Percentiles rank a stretch among this genome's conserved stretches.
phyloP scores from a whole-genome alignment of 2,888 invertebrate genomes.

The Ctena decussata region DNA sequence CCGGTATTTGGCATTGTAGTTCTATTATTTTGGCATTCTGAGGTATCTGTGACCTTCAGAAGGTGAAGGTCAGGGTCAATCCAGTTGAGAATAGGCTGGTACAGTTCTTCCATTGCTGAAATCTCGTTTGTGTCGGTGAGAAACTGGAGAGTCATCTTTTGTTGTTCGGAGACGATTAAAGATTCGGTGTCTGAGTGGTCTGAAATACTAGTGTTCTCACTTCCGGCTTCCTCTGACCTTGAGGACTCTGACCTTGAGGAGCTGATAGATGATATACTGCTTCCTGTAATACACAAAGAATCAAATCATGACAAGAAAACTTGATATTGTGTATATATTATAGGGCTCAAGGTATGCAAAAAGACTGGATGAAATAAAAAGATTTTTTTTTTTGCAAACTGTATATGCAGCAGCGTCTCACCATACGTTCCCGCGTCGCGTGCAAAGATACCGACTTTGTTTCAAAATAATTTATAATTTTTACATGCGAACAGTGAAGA shows the following conservation, averaged over 20 bases:
- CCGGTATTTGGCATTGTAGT: slow-evolving; percentile 51
- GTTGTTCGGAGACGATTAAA: slow-evolving; percentile 71
- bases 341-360: too few species aligned
- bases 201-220: slow-evolving; percentile 71
- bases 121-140: slow-evolving; percentile 75
- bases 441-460: too few species aligned
- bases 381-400: too few species aligned
- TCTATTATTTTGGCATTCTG: slow-evolving; percentile 39
- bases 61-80: slow-evolving; percentile 78
- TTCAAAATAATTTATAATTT: too few species aligned
- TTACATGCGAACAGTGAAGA: too few species aligned
- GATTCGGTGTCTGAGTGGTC: slow-evolving; percentile 74
- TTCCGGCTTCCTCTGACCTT: slow-evolving; percentile 74
- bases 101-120: slow-evolving; percentile 73
- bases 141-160: slow-evolving; percentile 73
- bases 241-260: slow-evolving; percentile 72
- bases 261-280: slow-evolving; percentile 71
- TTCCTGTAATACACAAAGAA: slow-evolving; percentile 56
- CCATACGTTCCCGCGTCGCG: too few species aligned
- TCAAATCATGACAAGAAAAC: too few species aligned
- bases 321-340: too few species aligned
- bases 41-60: slow-evolving; percentile 73
- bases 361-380: too few species aligned
- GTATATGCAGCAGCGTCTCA: too few species aligned
- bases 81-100: slow-evolving; percentile 75